These are phyloP conservation scores for Melieria picta DNA, from an alignment of 2,888 invertebrate species.

Conservation along the genomic window DNA sequence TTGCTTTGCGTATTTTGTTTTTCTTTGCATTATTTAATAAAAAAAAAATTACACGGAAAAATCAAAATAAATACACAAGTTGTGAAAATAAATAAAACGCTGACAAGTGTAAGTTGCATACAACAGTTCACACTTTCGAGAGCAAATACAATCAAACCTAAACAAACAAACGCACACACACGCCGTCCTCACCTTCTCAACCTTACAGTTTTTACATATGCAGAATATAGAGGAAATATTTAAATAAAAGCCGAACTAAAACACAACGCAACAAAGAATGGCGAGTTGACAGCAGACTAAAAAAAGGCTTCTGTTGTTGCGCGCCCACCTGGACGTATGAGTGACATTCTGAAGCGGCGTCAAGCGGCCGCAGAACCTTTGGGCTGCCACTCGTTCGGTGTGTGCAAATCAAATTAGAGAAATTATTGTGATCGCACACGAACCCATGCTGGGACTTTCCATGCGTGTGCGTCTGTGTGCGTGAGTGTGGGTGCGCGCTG, in stretches of 20 bases:
- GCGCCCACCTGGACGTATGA: not conserved
- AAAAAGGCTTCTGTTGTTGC: too few relatives aligned
- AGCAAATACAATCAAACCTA: conserved; percentile 22
- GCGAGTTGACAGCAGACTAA: too few relatives aligned
- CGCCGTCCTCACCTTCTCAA: too few relatives aligned
- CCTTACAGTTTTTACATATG: too few relatives aligned
- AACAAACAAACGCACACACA: conserved; percentile 10
- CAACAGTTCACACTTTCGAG: not conserved
- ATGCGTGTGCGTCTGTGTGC: not conserved
- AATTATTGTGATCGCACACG: conserved; percentile 29
- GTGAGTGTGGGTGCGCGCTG: not conserved
- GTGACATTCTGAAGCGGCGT: conserved; percentile 24
- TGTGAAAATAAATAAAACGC: too few relatives aligned
- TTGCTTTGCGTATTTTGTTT: not conserved
- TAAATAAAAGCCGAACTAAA: too few relatives aligned
- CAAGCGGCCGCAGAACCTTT: conserved; percentile 5
- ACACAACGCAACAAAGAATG: too few relatives aligned
- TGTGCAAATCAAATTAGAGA: conserved; percentile 30
- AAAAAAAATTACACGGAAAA: too few relatives aligned
- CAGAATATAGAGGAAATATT: too few relatives aligned
- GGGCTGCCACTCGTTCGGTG: conserved; percentile 1
- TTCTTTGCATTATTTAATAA: too few relatives aligned
- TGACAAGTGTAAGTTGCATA: too few relatives aligned
- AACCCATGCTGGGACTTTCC: not conserved
- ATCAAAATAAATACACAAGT: too few relatives aligned